A percentile compares a stretch with the other conserved stretches of the same genome.
Conservation (phyloP, 2,888 invertebrate species). For the Gibbula magus region DNA sequence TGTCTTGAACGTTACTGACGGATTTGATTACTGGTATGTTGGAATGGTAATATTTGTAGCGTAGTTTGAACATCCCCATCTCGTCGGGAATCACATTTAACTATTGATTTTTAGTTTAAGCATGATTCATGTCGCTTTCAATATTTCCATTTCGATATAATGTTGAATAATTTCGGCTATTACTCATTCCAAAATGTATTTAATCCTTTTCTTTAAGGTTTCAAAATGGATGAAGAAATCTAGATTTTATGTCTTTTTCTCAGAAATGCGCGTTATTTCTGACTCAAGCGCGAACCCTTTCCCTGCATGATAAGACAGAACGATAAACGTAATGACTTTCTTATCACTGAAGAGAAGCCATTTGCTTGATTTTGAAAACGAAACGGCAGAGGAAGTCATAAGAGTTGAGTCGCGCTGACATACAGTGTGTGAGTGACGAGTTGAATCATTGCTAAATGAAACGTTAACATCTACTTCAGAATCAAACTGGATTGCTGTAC, state of each 20-base stretch:
- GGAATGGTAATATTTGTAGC: background rate
- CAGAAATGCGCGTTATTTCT: background rate
- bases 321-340: background rate
- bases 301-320: background rate
- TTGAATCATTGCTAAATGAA: too few relatives aligned
- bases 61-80: too few relatives aligned
- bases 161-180: background rate
- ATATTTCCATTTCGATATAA: background rate
- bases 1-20: background rate
- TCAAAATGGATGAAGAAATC: background rate
- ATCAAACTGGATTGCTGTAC: too few relatives aligned
- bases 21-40: slow-evolving; percentile 1
- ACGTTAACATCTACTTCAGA: too few relatives aligned
- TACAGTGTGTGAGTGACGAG: too few relatives aligned
- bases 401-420: too few relatives aligned
- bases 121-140: background rate
- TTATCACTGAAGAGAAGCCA: background rate
- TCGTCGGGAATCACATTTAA: too few relatives aligned
- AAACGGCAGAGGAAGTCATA: too few relatives aligned
- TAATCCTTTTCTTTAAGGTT: background rate
- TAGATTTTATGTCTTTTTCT: background rate
- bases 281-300: background rate
- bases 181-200: background rate
- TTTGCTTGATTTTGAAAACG: too few relatives aligned
- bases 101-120: too few relatives aligned